Base-by-base conservation (phyloP, 1,140 invertebrate genomes). In the Trachymyrmex cornetzi region DNA sequence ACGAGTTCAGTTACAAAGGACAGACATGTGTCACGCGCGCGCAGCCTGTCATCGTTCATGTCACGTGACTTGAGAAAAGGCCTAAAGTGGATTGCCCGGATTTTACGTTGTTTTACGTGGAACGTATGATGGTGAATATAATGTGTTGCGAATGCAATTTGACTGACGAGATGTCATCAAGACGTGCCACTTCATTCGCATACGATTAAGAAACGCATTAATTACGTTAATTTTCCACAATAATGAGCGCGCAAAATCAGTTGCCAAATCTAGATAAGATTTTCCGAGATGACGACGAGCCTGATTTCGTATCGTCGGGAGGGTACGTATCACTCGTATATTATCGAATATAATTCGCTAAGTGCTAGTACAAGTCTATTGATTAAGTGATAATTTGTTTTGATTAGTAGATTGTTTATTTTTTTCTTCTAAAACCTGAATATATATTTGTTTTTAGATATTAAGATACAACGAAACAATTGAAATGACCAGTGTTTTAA, bases 251-350 rank as follows among this genome's bases (percentile, higher is more conserved):
- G 50, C 87, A 85, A 34, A 92, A 87, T 84, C 90, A 93, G 38
- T 61, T 93, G 24, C 90, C 92, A 38, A 93, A 93, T 89, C 74
- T 93, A 0, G 91, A 93, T 57, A 94, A 94, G 85, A 90, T 94
- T 57, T 92, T 94, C 50, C 90, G 91, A 44, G 92, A 93, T 38
- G 93, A 94, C 3, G 93, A 94, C 24, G 93, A 94, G 55, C 55
- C 87, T 11, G 93, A 93, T 74, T 93, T 94, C 86, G 34, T 88
- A 75, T 89, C 93, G 19, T 77, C 91, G 9, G 91, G 88, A 69
- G 90, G 93, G 93, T 94, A 88, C 74, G 89, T 87, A 50, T 87
- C 1, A 27, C 9, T 63, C 19, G 59, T 66, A 50, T 61, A 77
- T 59, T 57, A 87, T 44, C 50, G 22, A 1, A 34, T n/a, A 66